Evolutionary conservation across 2,797 vertebrate species (phyloP).

Genomic region (Lepidocolaptes lacrymiger): DNA sequence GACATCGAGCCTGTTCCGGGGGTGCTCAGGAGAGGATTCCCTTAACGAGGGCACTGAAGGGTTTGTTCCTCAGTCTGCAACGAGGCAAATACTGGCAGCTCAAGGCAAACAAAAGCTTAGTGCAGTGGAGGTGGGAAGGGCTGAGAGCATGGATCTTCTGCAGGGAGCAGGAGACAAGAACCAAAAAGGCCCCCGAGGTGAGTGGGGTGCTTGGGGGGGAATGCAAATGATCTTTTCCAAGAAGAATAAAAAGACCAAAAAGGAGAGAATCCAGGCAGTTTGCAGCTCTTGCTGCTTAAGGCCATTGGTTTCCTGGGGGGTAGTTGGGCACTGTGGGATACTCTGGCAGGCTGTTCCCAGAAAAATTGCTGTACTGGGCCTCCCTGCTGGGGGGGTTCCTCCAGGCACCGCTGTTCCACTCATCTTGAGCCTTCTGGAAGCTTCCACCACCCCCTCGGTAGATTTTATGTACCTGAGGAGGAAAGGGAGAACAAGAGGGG

Average conservation of each 20-base stretch:
- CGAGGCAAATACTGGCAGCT: slow-evolving; percentile 8
- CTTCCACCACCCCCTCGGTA: slow-evolving; percentile 93
- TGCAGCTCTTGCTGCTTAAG: slow-evolving; percentile 44
- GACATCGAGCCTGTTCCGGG: neutral
- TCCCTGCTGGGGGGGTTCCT: slow-evolving; percentile 85
- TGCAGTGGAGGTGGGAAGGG: neutral
- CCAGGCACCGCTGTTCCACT: slow-evolving; percentile 90
- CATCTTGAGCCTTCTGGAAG: slow-evolving; percentile 89
- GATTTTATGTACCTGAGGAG: slow-evolving; percentile 86
- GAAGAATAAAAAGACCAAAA: slow-evolving; percentile 27
- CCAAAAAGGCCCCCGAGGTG: neutral
- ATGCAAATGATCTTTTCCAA: slow-evolving; percentile 56
- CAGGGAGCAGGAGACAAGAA: neutral
- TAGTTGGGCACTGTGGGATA: slow-evolving; percentile 93
- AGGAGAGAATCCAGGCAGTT: slow-evolving; percentile 43
- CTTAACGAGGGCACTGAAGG: neutral
- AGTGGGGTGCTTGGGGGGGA: neutral
- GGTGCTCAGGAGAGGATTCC: neutral
- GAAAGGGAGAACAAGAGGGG: neutral
- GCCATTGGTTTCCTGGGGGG: slow-evolving; percentile 86
- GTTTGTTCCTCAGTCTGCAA: neutral
- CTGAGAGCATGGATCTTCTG: neutral
- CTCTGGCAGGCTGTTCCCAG: slow-evolving; percentile 87
- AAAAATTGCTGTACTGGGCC: slow-evolving; percentile 85
- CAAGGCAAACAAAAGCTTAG: neutral